These are phyloP conservation scores for Lasioglossum figueresi DNA, from an alignment of 2,888 invertebrate genomes.

Conservation along the genomic window DNA sequence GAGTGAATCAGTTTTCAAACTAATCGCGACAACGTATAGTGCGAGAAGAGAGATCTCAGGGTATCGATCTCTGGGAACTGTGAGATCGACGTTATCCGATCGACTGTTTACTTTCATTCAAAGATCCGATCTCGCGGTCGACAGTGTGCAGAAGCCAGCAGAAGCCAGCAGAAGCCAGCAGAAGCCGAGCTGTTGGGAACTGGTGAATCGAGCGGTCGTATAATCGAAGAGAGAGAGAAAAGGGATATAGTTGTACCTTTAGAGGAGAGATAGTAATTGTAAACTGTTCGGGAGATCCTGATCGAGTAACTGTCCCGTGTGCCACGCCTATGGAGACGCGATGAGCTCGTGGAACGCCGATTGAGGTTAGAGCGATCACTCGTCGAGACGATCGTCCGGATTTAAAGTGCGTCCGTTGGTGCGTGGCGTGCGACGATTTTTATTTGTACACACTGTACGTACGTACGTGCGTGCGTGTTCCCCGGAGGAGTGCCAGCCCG, in stretches of 20 bases:
- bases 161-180: not conserved
- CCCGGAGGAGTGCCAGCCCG: slow-evolving; percentile 44
- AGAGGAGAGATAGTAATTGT: not conserved
- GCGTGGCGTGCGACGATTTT: slow-evolving; percentile 49
- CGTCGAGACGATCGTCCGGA: slow-evolving; percentile 26
- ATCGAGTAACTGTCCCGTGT: not conserved
- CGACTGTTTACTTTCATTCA: not conserved
- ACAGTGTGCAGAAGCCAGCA: not conserved
- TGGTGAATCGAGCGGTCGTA: not conserved
- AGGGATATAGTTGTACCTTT: not conserved
- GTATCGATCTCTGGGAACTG: not conserved
- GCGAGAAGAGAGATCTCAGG: not conserved
- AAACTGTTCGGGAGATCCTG: not conserved
- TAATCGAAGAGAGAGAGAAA: not conserved
- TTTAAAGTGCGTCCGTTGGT: slow-evolving; percentile 49
- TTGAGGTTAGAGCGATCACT: slow-evolving; percentile 63
- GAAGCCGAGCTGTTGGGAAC: not conserved
- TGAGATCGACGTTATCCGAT: not conserved
- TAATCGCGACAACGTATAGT: too few species aligned
- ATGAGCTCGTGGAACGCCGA: slow-evolving; percentile 38
- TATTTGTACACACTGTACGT: slow-evolving; percentile 45
- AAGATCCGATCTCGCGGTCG: not conserved
- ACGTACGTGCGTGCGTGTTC: slow-evolving; percentile 38
- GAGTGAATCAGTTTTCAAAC: not conserved
- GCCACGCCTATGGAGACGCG: slow-evolving; percentile 33